phyloP scores from a whole-genome alignment of 2,888 invertebrate species.

The Euzetes globulus region DNA sequence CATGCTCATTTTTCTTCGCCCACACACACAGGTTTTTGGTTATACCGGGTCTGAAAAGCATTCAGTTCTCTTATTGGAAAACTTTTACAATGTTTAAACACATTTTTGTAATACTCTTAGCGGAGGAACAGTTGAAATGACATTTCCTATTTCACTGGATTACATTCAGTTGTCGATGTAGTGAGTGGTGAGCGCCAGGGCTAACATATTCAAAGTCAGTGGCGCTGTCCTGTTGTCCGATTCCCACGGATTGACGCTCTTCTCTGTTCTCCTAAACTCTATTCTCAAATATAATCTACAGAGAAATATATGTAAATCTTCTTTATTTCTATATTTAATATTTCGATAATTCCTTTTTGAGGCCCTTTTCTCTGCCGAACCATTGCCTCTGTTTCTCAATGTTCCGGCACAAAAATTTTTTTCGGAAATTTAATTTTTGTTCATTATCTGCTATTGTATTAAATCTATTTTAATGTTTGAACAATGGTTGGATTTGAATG shows the following conservation, averaged over 20 bases:
- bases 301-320: slow-evolving; percentile 16
- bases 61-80: too few species aligned
- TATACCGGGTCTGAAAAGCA: too few species aligned
- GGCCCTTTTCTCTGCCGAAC: neutral
- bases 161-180: too few species aligned
- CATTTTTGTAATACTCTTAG: neutral
- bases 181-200: too few species aligned
- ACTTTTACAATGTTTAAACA: too few species aligned
- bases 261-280: neutral
- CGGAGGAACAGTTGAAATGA: neutral
- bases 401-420: neutral
- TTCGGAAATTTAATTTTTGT: slow-evolving; percentile 2
- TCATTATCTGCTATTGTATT: neutral
- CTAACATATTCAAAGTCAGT: neutral
- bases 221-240: neutral
- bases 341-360: neutral
- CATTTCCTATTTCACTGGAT: neutral
- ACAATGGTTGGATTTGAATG: neutral
- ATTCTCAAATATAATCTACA: neutral
- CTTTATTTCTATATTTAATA: neutral
- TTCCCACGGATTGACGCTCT: neutral
- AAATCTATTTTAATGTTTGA: neutral
- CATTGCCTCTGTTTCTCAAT: neutral
- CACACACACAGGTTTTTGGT: too few species aligned
- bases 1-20: too few species aligned